Conservation (phyloP, 2,113 vertebrate species). For the Trematocara marginatum region DNA sequence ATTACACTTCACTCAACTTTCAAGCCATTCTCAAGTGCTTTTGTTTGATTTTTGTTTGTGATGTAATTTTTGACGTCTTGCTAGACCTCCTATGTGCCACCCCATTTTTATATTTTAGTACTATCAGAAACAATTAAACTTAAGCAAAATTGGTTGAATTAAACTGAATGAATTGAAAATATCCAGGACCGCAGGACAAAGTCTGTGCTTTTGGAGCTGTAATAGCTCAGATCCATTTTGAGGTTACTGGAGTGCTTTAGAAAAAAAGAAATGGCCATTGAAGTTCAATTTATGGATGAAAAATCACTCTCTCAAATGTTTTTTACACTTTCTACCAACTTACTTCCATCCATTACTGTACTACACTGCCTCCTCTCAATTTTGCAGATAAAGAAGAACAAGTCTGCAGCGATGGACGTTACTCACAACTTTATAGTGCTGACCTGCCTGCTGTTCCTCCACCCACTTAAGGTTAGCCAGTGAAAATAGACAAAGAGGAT, state of each 20-base stretch:
- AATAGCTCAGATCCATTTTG: background rate
- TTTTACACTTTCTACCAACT: background rate
- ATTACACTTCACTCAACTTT: background rate
- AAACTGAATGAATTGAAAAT: background rate
- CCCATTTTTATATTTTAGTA: background rate
- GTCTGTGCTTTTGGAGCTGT: background rate
- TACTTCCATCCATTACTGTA: background rate
- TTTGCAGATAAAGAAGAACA: background rate
- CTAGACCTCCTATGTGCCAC: background rate
- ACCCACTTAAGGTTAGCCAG: constrained; percentile 23
- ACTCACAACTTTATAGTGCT: background rate
- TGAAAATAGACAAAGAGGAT: background rate
- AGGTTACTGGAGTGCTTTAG: background rate
- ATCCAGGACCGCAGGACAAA: background rate
- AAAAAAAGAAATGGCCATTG: background rate
- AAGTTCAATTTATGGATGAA: background rate
- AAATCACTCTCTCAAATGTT: background rate
- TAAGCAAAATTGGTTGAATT: background rate
- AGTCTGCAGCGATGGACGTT: background rate
- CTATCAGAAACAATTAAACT: background rate
- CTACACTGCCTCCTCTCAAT: background rate
- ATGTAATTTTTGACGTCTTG: background rate
- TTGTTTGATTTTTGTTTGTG: background rate
- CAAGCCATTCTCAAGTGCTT: background rate
- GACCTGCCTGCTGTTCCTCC: constrained; percentile 21